A percentile compares a stretch with the other conserved stretches of the same genome.
Conservation (phyloP, 2,888 invertebrate genomes). For the Synergus laeviventris region DNA sequence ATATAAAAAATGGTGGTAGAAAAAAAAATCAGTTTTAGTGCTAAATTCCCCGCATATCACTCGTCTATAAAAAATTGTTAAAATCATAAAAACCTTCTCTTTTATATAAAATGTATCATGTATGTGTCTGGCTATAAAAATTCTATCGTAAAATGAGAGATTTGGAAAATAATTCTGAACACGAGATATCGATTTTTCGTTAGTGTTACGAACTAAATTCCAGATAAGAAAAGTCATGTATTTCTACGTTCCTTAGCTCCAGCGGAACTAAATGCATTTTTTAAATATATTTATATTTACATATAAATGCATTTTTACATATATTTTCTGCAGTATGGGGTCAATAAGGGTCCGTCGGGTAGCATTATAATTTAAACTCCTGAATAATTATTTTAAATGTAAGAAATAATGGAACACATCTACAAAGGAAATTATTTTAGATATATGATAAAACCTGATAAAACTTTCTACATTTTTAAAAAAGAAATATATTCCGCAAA, state of each 20-base stretch:
- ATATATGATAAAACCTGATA: too few species aligned
- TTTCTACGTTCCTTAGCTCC: not conserved
- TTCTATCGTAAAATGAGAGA: not conserved
- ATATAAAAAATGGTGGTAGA: not conserved
- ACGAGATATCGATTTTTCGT: constrained; percentile 17
- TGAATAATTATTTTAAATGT: too few species aligned
- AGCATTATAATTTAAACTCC: too few species aligned
- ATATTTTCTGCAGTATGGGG: not conserved
- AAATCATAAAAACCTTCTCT: not conserved
- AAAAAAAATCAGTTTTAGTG: not conserved
- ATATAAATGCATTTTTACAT: too few species aligned
- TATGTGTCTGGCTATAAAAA: not conserved
- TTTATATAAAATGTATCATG: not conserved
- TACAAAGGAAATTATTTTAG: too few species aligned
- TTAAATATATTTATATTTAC: too few species aligned
- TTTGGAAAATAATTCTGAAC: not conserved
- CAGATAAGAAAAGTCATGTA: constrained; percentile 12
- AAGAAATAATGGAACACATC: too few species aligned
- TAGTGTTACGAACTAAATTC: constrained; percentile 2
- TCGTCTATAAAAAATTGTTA: not conserved
- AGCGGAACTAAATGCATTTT: not conserved
- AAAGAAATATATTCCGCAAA: not conserved
- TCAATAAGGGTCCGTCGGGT: constrained; percentile 18
- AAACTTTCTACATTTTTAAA: too few species aligned
- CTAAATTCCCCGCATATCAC: not conserved